Percentiles rank a stretch among this genome's conserved stretches.
Conservation (phyloP, 2,797 vertebrate genomes). For the Mormyrops boulengeri region DNA sequence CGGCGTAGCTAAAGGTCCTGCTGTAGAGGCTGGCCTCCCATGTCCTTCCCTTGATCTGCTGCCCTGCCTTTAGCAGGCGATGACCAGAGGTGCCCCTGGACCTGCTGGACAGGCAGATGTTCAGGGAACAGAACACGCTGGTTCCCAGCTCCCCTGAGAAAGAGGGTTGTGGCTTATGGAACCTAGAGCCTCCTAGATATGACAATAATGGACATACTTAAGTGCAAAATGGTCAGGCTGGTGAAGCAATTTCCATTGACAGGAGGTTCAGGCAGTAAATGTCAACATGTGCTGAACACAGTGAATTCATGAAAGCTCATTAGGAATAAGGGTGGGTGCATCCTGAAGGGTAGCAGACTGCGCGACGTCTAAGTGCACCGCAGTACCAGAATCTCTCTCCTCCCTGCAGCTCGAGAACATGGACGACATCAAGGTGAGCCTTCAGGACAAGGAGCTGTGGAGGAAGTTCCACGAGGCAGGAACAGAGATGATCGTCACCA, state of each 20-base stretch:
- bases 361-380: not conserved
- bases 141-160: not conserved
- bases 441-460: conserved; percentile 66
- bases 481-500: conserved; percentile 70
- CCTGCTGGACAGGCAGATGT: not conserved
- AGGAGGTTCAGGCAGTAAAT: not conserved
- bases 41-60: not conserved
- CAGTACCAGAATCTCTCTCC: not conserved
- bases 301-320: not conserved
- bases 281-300: not conserved
- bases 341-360: not conserved
- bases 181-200: not conserved
- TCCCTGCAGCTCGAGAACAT: conserved; percentile 50
- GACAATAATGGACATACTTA: not conserved
- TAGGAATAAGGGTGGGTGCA: not conserved
- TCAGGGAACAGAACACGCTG: not conserved
- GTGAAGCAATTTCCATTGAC: not conserved
- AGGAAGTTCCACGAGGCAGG: conserved; percentile 68
- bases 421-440: conserved; percentile 67
- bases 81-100: not conserved
- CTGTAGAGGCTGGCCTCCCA: not conserved
- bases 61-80: not conserved
- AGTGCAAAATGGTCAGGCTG: not conserved
- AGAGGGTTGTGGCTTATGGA: not conserved
- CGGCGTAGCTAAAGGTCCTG: not conserved